phyloP scores from a whole-genome alignment of 2,113 vertebrate species.

The Platichthys flesus region DNA sequence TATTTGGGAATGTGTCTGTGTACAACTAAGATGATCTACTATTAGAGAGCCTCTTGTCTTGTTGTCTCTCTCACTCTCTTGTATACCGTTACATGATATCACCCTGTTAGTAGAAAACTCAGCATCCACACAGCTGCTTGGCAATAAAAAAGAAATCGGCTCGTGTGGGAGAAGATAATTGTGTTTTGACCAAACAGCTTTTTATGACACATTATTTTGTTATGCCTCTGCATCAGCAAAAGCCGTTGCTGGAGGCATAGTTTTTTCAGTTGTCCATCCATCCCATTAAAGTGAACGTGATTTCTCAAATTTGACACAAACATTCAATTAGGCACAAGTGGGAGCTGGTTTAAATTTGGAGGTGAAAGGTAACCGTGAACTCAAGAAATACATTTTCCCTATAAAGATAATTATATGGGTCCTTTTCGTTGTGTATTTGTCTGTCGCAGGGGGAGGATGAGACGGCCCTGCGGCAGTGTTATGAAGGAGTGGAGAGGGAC shows the following conservation, averaged over 20 bases:
- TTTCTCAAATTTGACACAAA: neutral
- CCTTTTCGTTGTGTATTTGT: constrained; percentile 1
- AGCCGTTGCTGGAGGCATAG: neutral
- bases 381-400: neutral
- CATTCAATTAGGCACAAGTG: neutral
- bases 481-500: constrained; percentile 93
- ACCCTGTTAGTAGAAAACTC: neutral
- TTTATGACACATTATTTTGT: constrained; percentile 37
- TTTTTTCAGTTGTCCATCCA: neutral
- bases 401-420: constrained; percentile 58
- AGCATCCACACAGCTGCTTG: neutral
- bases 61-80: constrained; percentile 8
- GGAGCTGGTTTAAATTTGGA: neutral
- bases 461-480: constrained; percentile 92
- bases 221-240: neutral
- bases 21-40: neutral
- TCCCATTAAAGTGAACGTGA: neutral
- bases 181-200: constrained; percentile 51
- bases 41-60: neutral
- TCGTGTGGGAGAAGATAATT: constrained; percentile 39
- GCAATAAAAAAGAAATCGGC: constrained; percentile 5
- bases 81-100: neutral
- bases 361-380: neutral
- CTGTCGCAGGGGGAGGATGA: constrained; percentile 90
- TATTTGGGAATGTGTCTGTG: neutral